These are phyloP conservation scores for Panorpa germanica DNA, from an alignment of 2,888 invertebrate species.

Conservation along the genomic window DNA sequence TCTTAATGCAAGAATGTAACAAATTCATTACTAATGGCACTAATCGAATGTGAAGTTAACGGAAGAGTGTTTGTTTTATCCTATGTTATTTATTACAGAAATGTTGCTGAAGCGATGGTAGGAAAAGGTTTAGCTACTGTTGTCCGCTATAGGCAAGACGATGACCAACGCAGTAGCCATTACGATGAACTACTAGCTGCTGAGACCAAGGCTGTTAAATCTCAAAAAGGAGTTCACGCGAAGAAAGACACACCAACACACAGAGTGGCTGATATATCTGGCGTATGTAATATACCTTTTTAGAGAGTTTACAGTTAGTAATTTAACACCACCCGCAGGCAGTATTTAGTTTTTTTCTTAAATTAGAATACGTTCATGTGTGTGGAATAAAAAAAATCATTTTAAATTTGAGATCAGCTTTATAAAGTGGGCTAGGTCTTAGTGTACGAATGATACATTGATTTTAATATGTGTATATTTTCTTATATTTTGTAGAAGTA, in stretches of 20 bases:
- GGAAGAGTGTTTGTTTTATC: conserved; percentile 1
- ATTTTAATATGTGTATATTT: too few relatives aligned
- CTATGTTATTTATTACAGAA: conserved; percentile 30
- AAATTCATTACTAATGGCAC: conserved; percentile 2
- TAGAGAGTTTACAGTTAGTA: conserved; percentile 1
- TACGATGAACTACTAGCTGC: conserved; percentile 88
- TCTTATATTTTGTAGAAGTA: too few relatives aligned
- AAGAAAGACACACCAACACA: conserved; percentile 74
- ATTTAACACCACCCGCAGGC: neutral
- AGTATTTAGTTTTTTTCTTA: too few relatives aligned
- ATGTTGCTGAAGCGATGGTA: conserved; percentile 86
- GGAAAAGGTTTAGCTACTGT: conserved; percentile 84
- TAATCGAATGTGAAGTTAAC: conserved; percentile 7
- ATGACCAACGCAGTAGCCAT: conserved; percentile 84
- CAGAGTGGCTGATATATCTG: conserved; percentile 74
- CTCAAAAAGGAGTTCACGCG: conserved; percentile 56
- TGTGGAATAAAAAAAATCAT: too few relatives aligned
- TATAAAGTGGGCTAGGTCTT: too few relatives aligned
- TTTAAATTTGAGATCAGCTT: neutral
- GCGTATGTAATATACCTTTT: conserved; percentile 22
- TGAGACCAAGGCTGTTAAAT: conserved; percentile 82
- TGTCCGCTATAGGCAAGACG: conserved; percentile 84
- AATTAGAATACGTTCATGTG: too few relatives aligned
- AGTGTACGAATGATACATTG: too few relatives aligned
- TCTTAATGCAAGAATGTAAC: too few relatives aligned